Evolutionary conservation across 2,797 vertebrate genomes (phyloP), one percentile per base, ranked within the genome.

Genomic region (Benthosema pterotum): DNA sequence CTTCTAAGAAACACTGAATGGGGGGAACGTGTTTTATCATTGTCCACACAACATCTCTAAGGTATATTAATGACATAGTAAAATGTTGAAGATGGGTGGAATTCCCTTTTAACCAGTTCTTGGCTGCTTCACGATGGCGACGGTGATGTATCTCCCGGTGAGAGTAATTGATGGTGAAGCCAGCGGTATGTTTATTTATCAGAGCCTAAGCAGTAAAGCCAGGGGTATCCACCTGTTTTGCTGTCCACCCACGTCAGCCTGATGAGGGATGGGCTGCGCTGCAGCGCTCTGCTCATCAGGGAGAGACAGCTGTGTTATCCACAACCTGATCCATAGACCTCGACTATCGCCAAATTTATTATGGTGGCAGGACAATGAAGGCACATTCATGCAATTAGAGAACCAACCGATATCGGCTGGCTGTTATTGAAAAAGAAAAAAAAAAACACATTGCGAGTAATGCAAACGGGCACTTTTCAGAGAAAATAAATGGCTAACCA

Each of bases 321-420:
- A 83, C 76, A n/a, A 74, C 82, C 88, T 91, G 89, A 94, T 94
- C 92, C 92, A 93, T 94, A 93, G 83, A 88, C 88, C 85, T 72
- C 50, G 75, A 88, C 81, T 88, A 83, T 85, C 72, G 82, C 89
- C 91, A 93, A 89, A 94, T 94, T 93, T 94, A 94, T 94, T 93
- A 94, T 89, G 85, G 83, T 92, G 91, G 90, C 92, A 92, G 92
- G 85, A 94, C 93, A 94, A 94, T 94, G 89, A 93, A 87, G 83
- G 83, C 82, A 77, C 74, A 71, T 67, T 87, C 82, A 42, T 71
- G 83, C 89, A 90, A 90, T 93, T 91, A 90, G 85, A 82, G 77
- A 77, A 77, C 78, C 84, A 69, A 83, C 85, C 90, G 61, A 92
- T 93, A 93, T 92, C 77, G 83, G 84, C 71, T 78, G 50, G 72